Evolutionary conservation across 2,113 vertebrate species (phyloP).

Genomic region (Panthera tigris): DNA sequence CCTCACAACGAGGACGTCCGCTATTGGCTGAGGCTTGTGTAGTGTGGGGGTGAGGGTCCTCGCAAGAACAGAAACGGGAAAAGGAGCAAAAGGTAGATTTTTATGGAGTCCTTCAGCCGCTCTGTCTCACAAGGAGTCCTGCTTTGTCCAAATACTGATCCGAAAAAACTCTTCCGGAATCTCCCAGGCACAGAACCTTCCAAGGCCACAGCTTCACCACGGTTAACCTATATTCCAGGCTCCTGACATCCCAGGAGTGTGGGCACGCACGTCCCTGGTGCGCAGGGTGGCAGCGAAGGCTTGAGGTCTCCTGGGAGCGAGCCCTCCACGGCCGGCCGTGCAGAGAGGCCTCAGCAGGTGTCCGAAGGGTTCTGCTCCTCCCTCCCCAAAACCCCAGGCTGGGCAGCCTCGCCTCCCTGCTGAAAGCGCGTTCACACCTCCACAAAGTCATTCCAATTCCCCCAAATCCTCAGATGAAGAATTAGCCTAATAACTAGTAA

Average conservation of each 20-base stretch:
- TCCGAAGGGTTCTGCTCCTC: too few species aligned
- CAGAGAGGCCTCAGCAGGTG: too few species aligned
- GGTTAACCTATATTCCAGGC: fast-evolving
- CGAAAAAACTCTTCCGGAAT: not conserved
- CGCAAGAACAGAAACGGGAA: not conserved
- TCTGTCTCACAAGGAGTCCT: not conserved
- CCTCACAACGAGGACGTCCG: not conserved
- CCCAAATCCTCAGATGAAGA: not conserved
- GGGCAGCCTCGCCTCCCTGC: fast-evolving
- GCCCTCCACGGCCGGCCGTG: too few species aligned
- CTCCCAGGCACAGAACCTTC: not conserved
- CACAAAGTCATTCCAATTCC: not conserved
- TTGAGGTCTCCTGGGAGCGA: not conserved
- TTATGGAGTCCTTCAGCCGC: not conserved
- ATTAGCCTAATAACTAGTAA: not conserved
- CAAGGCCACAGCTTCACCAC: not conserved
- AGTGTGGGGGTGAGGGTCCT: not conserved
- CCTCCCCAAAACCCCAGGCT: too few species aligned
- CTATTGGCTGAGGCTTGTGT: not conserved
- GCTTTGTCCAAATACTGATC: not conserved
- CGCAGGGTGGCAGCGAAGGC: not conserved
- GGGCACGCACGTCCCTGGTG: not conserved
- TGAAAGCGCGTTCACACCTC: not conserved
- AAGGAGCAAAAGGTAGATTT: not conserved
- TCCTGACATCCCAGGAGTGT: too few species aligned